Base-by-base conservation (phyloP, 2,888 invertebrate species). In the Dasypolia templi region DNA sequence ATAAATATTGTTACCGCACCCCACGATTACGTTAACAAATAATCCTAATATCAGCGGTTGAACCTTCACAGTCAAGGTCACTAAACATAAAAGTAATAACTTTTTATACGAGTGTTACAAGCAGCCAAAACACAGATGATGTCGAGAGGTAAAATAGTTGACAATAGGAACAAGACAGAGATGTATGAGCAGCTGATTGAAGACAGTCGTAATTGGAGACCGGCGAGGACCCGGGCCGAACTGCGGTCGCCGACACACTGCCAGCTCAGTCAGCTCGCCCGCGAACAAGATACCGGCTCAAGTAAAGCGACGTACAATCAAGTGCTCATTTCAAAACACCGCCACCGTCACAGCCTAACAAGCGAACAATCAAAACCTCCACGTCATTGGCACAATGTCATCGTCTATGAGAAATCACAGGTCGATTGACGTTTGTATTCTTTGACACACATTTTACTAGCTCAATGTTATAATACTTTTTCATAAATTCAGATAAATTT, bases 211-310 rank as follows among this genome's bases (percentile, higher is more conserved):
- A 86, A 64, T 81, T 85, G 72, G 69, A 79, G 61, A 88, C 84
- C 80, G 78, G 85, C 84, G 89, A 90, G 89, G 91, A 91, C 88
- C 93, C 93, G 91, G 75, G 93, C 91, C 93, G 92, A 87, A 83
- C 93, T 92, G 89, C 91, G 93, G 91, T 92, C 94, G 93, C 93
- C 92, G 88, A 89, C 89, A 87, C 86, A 96, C 95, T 96, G 95
- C 89, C 92, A 91, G 88, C 87, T 80, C 81, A 84, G 89, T 87
- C 89, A 91, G 89, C 86, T 84, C 90, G 89, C 84, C 88, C 88
- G 92, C 91, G 91, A 91, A 89, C 89, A 89, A 90, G 90, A 91
- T 91, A 92, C 88, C 87, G 86, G 79, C 87, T 92, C 86, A 91
- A 90, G 90, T 91, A 90, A 90, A 90, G 85, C 89, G 88, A 86